A percentile compares a stretch with the other conserved stretches of the same genome.
Conservation (phyloP, 1,140 invertebrate species). For the Panagrolaimus sp. region DNA sequence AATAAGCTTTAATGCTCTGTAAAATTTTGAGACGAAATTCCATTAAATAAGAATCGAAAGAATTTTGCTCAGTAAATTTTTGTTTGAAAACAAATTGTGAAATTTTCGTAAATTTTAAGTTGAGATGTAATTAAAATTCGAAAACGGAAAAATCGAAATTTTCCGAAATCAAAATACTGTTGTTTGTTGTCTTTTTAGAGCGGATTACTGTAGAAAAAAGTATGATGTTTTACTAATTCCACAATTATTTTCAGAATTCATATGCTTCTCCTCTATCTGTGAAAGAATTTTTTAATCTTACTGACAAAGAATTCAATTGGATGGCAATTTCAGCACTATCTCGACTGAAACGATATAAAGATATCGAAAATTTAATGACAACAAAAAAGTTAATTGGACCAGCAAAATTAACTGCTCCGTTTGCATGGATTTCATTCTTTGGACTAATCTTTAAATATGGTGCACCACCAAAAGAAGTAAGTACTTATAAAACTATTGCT, state of each 20-base stretch:
- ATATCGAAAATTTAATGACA: conserved; percentile 56
- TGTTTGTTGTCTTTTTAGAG: no score
- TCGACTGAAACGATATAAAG: conserved; percentile 52
- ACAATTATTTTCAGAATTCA: conserved; percentile 14
- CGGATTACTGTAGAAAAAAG: no score
- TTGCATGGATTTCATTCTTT: conserved; percentile 28
- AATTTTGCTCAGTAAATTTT: no score
- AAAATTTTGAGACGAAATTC: no score
- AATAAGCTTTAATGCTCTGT: no score
- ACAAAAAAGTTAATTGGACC: conserved; percentile 43
- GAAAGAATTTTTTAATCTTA: conserved; percentile 50
- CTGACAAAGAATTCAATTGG: conserved; percentile 59
- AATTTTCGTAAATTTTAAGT: no score
- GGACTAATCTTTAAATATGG: conserved; percentile 28
- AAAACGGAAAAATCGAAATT: no score
- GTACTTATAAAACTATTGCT: not conserved
- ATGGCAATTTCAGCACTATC: conserved; percentile 56
- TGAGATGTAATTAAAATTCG: no score
- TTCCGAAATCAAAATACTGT: no score
- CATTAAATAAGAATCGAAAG: no score
- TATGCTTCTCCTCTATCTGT: conserved; percentile 30
- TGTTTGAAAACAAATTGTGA: no score
- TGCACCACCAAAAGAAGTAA: conserved; percentile 22
- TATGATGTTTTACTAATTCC: no score
- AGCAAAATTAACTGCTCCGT: conserved; percentile 26